Percentiles rank a stretch among this genome's conserved stretches.
Conservation (phyloP, 2,888 invertebrate species). For the Polyommatus iphigenia region DNA sequence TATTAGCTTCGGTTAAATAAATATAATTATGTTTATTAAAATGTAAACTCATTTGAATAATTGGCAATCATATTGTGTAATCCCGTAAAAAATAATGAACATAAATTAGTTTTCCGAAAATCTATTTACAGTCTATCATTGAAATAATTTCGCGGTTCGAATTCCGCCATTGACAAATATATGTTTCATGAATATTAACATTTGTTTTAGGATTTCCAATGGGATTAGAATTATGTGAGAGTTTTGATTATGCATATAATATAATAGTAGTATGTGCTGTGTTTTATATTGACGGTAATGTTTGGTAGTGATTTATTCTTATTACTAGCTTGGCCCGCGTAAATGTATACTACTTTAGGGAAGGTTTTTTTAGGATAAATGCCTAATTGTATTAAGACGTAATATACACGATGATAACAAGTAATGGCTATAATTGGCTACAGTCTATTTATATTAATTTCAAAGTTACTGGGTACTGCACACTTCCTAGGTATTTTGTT, state of each 20-base stretch:
- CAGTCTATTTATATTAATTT: too few relatives aligned
- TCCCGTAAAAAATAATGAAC: background rate
- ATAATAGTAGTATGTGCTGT: background rate
- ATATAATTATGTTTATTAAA: background rate
- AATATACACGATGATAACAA: too few relatives aligned
- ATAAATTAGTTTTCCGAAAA: constrained; percentile 3
- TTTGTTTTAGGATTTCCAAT: constrained; percentile 29
- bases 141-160: constrained; percentile 21
- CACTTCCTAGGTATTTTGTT: too few relatives aligned
- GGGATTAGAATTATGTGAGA: constrained; percentile 21
- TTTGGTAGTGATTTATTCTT: background rate
- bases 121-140: constrained; percentile 14
- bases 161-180: constrained; percentile 23
- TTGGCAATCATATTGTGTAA: constrained; percentile 4
- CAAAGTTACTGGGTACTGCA: too few relatives aligned
- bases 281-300: background rate
- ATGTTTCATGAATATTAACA: constrained; percentile 18
- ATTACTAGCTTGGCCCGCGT: background rate
- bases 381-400: too few relatives aligned
- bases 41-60: constrained; percentile 1
- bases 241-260: background rate
- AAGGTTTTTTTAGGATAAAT: background rate
- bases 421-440: too few relatives aligned
- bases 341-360: background rate
- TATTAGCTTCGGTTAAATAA: too few relatives aligned